These are phyloP conservation scores for Erythrocercus mccallii DNA, from an alignment of 2,113 vertebrate genomes.

Conservation along the genomic window DNA sequence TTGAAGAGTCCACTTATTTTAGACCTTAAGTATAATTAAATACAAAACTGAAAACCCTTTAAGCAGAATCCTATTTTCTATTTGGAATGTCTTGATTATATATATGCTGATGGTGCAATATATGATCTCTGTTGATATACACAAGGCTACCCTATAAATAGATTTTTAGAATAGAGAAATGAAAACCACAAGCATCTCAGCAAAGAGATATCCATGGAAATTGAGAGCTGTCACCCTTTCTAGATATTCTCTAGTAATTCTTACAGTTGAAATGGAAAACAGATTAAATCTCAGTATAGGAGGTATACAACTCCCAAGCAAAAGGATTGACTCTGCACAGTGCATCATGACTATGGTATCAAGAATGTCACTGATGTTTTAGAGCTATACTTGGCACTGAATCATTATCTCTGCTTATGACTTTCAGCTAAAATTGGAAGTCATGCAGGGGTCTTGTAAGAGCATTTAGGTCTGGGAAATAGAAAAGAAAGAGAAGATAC, in stretches of 20 bases:
- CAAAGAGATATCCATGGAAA: not conserved
- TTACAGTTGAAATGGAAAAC: not conserved
- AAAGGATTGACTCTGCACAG: not conserved
- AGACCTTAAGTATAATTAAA: not conserved
- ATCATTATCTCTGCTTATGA: not conserved
- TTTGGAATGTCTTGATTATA: not conserved
- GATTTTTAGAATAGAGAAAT: not conserved
- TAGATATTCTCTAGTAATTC: not conserved
- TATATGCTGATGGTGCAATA: not conserved
- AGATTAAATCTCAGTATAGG: not conserved
- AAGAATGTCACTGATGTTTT: not conserved
- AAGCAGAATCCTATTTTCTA: not conserved
- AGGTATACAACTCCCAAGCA: not conserved
- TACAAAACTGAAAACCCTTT: not conserved
- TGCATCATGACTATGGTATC: not conserved
- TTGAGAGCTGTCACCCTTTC: not conserved
- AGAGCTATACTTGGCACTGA: not conserved
- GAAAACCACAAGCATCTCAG: not conserved
- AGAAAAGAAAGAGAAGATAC: not conserved
- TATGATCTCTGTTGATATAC: not conserved
- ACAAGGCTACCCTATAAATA: not conserved
- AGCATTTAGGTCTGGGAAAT: not conserved
- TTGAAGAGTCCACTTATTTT: not conserved
- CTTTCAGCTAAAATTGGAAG: not conserved
- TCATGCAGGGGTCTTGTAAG: not conserved